Base-by-base conservation (phyloP, 1,140 invertebrate species). In the Aphidius gifuensis region DNA sequence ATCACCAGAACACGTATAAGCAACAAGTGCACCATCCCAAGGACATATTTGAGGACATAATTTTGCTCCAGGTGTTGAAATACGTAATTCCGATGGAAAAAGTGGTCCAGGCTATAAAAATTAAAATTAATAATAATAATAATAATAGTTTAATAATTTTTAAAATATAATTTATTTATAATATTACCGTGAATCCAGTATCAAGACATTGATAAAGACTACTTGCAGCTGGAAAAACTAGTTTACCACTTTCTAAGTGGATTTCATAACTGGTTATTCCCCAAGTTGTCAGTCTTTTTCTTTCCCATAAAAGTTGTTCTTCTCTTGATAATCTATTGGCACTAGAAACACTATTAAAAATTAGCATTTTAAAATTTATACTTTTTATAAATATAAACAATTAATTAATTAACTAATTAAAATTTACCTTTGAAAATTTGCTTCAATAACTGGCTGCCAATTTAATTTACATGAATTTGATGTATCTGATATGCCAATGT, bases 191-290 rank as follows among this genome's bases (percentile, higher is more conserved):
- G 66, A 86, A 86, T 65, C 88, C 87, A 64, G 83, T 85, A 74
- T 94, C 92, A 59, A 87, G 74, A 77, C 91, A 92, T 65, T 91
- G 87, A 75, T 85, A 97, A 49, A 97, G 81, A 64, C 88, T 91
- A 67, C 92, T 92, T 0, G 90, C 89, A 64, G 93, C 92, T 46
- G 94, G 92, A 80, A 98, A 97, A 23, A 97, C 87, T 68, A 98
- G 87, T 72, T 90, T 89, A 23, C 93, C 93, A 55, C 88, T 87
- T 4, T 85, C 83, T 23, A 85, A 83, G 72, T 96, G 91, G 49
- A 96, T 81, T 73, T 97, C 93, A 73, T 96, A 98, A 9, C 92
- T 92, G 4, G 93, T 96, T 53, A 98, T 96, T 21, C 96, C 96
- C 87, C 92, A 96, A 1, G 92, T 92, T 1, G 92, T 88, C 8